These are phyloP conservation scores for Bubo blakistoni DNA, from an alignment of 2,113 vertebrate genomes.

Conservation along the genomic window DNA sequence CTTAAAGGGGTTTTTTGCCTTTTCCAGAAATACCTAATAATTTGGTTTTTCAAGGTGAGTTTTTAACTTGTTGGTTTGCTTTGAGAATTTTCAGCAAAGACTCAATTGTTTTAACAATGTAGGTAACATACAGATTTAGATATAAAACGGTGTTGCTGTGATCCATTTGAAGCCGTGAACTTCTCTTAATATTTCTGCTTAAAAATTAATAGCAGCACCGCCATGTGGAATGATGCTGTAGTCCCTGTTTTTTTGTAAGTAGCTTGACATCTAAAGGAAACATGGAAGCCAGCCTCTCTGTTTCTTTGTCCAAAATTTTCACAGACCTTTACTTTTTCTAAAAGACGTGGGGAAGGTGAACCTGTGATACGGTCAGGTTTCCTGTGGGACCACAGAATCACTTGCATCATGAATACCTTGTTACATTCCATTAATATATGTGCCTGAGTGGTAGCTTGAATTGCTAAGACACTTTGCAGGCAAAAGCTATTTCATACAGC, in stretches of 20 bases:
- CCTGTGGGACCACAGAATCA: not conserved
- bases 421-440: fast-evolving
- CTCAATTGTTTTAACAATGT: not conserved
- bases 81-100: not conserved
- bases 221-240: not conserved
- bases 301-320: not conserved
- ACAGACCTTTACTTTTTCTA: not conserved
- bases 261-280: not conserved
- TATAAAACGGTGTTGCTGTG: fast-evolving
- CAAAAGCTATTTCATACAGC: too few species aligned
- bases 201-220: not conserved
- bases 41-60: not conserved
- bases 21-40: not conserved
- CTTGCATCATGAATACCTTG: not conserved
- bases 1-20: not conserved
- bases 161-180: not conserved
- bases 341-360: not conserved
- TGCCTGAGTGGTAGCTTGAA: not conserved
- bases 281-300: not conserved
- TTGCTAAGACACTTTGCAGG: not conserved
- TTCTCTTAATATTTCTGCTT: not conserved
- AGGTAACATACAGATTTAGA: not conserved
- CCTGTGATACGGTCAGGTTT: not conserved
- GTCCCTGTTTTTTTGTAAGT: not conserved
- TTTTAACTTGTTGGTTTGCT: not conserved